phyloP scores from a whole-genome alignment of 2,797 vertebrate genomes.

The Sebastes melanostomus region DNA sequence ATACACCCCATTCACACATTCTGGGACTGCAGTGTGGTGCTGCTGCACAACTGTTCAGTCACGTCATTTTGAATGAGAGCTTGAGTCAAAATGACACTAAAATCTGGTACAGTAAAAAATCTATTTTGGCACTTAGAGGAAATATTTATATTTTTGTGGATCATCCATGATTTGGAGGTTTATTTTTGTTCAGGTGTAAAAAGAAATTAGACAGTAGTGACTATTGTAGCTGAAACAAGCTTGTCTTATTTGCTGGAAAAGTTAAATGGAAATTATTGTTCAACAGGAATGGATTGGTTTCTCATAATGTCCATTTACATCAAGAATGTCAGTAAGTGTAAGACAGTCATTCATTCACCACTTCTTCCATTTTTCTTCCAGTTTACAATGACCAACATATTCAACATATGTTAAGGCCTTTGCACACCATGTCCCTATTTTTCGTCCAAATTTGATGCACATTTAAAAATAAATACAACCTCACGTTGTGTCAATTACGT shows the following conservation, averaged over 20 bases:
- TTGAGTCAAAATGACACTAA: neutral
- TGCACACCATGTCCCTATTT: no score
- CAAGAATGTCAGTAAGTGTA: neutral
- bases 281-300: neutral
- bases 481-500: accelerated
- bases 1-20: slow-evolving; percentile 59
- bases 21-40: neutral
- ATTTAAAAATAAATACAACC: no score
- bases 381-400: neutral
- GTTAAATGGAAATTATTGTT: neutral
- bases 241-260: neutral
- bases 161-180: neutral
- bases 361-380: neutral
- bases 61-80: neutral
- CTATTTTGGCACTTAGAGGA: neutral
- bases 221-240: neutral
- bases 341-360: neutral
- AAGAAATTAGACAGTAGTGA: neutral
- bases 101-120: neutral
- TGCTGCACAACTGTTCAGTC: neutral
- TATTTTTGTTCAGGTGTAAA: neutral
- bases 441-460: no score
- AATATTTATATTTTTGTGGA: neutral
- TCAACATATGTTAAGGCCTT: neutral
- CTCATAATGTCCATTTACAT: neutral